Base-by-base conservation (phyloP, 2,797 vertebrate species). In the Rhynchonycteris naso region DNA sequence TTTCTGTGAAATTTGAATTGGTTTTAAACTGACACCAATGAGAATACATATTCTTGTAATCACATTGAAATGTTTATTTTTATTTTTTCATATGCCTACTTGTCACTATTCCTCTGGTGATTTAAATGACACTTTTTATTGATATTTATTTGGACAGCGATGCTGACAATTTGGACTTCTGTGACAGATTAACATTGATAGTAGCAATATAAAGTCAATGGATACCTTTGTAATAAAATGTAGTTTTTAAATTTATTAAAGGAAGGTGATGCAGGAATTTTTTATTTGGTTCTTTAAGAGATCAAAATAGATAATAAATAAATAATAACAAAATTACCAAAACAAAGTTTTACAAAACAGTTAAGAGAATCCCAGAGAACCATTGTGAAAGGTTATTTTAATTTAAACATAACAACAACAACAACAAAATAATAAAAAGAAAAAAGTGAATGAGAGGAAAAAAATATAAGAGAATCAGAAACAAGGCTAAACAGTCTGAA, bases 61-160 rank as follows among this genome's bases (percentile, higher is more conserved):
- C n/a, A 28, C 15, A 92, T 89, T 92, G 75, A 94, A 86, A 80
- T 82, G 7, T 15, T 93, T 95, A 7, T 43, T 43, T 43, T 43
- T 43, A 43, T 92, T 79, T 9, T 65, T 10, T 66, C 38, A 83
- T 30, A 91, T 86, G 26, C 28, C 71, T 81, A 82, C 52, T 80
- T 94, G 66, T 81, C 43, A 43, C 43, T 76, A 38, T 75, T 78
- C 56, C 33, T 94, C 68, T 76, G 26, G 21, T 61, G 54, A 91
- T 78, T 83, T 88, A 52, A 86, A 59, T 79, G 65, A 24, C 33
- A 83, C 18, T 72, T 83, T 78, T 82, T 79, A 83, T 56, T 92
- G 68, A n/a, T 88, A 92, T 85, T 92, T 76, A 65, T 66, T 94
- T 94, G 68, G 76, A 80, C n/a, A 81, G 4, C 21, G 33, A 72